Evolutionary conservation across 2,113 vertebrate species (phyloP), one percentile per base, ranked within the genome.

Genomic region (Cyphomyrus plagiostoma): DNA sequence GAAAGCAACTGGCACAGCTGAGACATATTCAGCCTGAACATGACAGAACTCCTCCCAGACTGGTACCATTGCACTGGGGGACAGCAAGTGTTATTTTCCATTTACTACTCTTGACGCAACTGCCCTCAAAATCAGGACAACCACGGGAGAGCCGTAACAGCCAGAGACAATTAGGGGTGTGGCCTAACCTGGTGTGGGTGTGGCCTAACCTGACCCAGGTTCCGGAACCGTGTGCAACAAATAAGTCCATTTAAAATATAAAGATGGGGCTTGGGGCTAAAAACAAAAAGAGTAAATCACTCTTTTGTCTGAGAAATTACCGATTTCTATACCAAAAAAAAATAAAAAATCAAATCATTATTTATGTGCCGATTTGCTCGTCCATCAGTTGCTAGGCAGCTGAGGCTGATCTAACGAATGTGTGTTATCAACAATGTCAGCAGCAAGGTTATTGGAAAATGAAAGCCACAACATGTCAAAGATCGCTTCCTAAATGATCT

Each of bases 351-450:
- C n/a, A 30, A 56, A 53, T 53, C 30, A 82, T 39, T n/a, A 66
- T 39, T n/a, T 70, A 46, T 46, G 35, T 19, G 26, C 48, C 46
- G 52, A 80, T 70, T 52, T 89, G 30, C 49, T 15, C 26, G 7
- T 80, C 74, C 26, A 17, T 80, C 26, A 19, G 62, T 89, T 89
- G 70, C 88, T 89, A 80, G 88, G 74, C 48, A 88, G 45, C 35
- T 2, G 10, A 17, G 39, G 6, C 15, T 1, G 5, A 77, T 88
- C 26, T 46, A 49, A 49, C 58, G 17, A 66, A 19, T 48, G 74
- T 49, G 11, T 30, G 11, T 50, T 49, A 39, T 56, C 19, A 66
- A 89, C 88, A 88, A 88, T 70, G 87, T 74, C 56, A 88, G 9
- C 11, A 4, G 35, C 74, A 83, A 89, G 88, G 74, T 83, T 56